phyloP scores from a whole-genome alignment of 2,797 vertebrate genomes.

The Cyprinella venusta region DNA sequence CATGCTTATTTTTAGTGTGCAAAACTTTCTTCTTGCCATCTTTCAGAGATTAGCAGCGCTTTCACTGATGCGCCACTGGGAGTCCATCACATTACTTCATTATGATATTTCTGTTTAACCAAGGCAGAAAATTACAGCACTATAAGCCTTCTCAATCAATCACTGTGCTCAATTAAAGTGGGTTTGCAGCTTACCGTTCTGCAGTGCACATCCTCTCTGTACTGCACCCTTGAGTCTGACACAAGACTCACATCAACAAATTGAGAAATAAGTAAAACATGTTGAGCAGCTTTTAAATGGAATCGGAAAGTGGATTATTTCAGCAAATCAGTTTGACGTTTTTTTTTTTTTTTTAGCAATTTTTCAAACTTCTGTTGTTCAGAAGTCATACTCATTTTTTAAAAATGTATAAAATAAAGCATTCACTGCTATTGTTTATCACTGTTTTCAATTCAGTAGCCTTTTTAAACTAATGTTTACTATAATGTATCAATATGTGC shows the following conservation, averaged over 20 bases:
- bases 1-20: constrained; percentile 50
- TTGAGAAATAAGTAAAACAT: neutral
- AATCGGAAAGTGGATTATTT: neutral
- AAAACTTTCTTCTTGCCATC: constrained; percentile 56
- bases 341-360: neutral
- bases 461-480: neutral
- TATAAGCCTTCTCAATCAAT: constrained; percentile 67
- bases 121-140: constrained; percentile 73
- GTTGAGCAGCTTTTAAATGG: neutral
- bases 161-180: constrained; percentile 72
- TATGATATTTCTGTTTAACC: constrained; percentile 75
- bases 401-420: neutral
- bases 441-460: neutral
- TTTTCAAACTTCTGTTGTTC: neutral
- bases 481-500: neutral
- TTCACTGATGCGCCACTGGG: constrained; percentile 30
- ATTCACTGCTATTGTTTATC: neutral
- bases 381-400: neutral
- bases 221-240: neutral
- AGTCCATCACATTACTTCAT: constrained; percentile 71
- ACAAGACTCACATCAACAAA: neutral
- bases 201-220: constrained; percentile 1
- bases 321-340: neutral
- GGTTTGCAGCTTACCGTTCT: constrained; percentile 43
- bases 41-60: constrained; percentile 1